phyloP scores from a whole-genome alignment of 1,140 invertebrate genomes.

The Trichonephila inaurata region DNA sequence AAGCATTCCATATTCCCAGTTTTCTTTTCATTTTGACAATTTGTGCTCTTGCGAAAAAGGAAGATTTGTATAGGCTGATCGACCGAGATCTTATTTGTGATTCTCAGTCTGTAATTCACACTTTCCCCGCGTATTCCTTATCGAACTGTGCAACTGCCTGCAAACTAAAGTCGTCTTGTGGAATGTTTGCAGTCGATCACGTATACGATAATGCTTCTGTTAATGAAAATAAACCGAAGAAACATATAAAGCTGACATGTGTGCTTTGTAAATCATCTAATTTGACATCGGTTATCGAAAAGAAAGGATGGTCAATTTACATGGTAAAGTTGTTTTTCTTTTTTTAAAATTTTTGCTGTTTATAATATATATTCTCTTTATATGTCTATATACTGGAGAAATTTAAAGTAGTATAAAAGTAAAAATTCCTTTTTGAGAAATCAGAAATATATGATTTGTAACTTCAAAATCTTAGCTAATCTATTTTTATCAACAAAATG shows the following conservation, averaged over 20 bases:
- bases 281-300: constrained; percentile 40
- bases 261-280: constrained; percentile 60
- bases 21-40: background rate
- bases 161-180: constrained; percentile 42
- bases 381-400: too few species aligned
- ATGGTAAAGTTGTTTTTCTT: constrained; percentile 37
- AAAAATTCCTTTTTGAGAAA: too few species aligned
- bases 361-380: too few species aligned
- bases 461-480: too few species aligned
- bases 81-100: constrained; percentile 52
- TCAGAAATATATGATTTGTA: too few species aligned
- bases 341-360: too few species aligned
- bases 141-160: constrained; percentile 64
- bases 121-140: constrained; percentile 33
- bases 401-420: too few species aligned
- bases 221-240: constrained; percentile 37
- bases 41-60: background rate
- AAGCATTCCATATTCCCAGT: background rate
- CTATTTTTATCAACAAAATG: too few species aligned
- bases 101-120: background rate
- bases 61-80: constrained; percentile 42
- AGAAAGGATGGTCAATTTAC: constrained; percentile 68
- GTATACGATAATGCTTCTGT: constrained; percentile 54
- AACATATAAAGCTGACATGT: constrained; percentile 30
- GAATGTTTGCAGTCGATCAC: constrained; percentile 61